These are phyloP conservation scores for Pterostichus niger DNA, from an alignment of 2,888 invertebrate genomes.

Conservation along the genomic window DNA sequence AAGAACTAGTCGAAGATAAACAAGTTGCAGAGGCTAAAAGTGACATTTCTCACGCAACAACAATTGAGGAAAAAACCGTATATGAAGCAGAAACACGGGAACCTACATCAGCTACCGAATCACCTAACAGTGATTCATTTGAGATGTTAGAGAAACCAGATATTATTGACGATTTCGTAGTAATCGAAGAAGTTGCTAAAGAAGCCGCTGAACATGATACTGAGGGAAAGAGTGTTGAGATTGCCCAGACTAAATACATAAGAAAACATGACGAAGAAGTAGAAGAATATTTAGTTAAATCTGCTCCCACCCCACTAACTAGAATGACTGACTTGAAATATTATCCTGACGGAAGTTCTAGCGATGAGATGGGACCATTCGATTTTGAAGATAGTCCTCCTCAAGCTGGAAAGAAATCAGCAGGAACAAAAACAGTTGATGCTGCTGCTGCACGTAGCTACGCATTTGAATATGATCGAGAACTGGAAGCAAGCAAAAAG, in stretches of 20 bases:
- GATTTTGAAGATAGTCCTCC: slow-evolving; percentile 86
- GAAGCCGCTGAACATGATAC: slow-evolving; percentile 91
- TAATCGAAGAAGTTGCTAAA: slow-evolving; percentile 92
- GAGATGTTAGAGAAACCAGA: slow-evolving; percentile 93
- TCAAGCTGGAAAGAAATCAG: slow-evolving; percentile 72
- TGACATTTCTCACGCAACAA: slow-evolving; percentile 74
- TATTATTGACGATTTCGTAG: slow-evolving; percentile 92
- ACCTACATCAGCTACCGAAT: slow-evolving; percentile 79
- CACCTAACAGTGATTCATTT: slow-evolving; percentile 91
- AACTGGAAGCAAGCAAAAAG: slow-evolving; percentile 88
- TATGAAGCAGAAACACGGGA: slow-evolving; percentile 76
- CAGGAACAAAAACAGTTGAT: slow-evolving; percentile 71
- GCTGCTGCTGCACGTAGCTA: slow-evolving; percentile 75
- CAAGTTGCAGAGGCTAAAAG: slow-evolving; percentile 73
- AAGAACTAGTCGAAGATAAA: slow-evolving; percentile 74
- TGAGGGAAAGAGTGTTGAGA: slow-evolving; percentile 90
- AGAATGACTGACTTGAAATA: slow-evolving; percentile 78
- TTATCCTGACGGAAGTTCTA: slow-evolving; percentile 78
- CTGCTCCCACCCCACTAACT: slow-evolving; percentile 82
- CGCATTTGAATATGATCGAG: slow-evolving; percentile 78
- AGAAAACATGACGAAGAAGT: slow-evolving; percentile 85
- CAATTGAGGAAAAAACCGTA: slow-evolving; percentile 81
- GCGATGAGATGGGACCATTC: slow-evolving; percentile 83
- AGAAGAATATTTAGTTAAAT: slow-evolving; percentile 85
- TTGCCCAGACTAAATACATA: slow-evolving; percentile 79